Evolutionary conservation across 2,888 invertebrate genomes (phyloP).

Genomic region (Trimorus sp.): DNA sequence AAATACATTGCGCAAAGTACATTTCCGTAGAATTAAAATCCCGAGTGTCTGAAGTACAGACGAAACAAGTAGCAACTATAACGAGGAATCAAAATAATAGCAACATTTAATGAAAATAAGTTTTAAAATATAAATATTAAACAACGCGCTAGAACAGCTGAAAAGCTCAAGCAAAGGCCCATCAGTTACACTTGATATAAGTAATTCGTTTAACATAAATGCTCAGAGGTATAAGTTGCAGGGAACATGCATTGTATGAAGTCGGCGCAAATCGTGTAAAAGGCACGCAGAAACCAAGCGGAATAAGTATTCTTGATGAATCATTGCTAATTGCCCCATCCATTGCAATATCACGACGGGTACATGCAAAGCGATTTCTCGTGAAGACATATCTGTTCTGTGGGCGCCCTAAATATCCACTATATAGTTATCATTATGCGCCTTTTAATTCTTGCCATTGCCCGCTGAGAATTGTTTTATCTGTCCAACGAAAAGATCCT

Average conservation of each 20-base stretch:
- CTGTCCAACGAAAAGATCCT: constrained; percentile 21
- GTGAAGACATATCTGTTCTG: constrained; percentile 42
- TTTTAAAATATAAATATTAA: constrained; percentile 5
- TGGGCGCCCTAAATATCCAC: constrained; percentile 18
- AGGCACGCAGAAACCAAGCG: constrained; percentile 56
- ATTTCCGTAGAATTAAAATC: no score
- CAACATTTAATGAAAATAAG: background rate
- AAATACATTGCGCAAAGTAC: no score
- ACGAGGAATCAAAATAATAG: no score
- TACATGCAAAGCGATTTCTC: constrained; percentile 57
- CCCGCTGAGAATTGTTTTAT: constrained; percentile 21
- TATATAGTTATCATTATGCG: constrained; percentile 29
- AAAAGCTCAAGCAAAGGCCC: constrained; percentile 39
- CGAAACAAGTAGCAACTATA: no score
- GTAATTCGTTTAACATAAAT: constrained; percentile 74
- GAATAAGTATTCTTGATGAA: constrained; percentile 69
- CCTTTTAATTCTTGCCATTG: constrained; percentile 41
- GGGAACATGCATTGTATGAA: constrained; percentile 51
- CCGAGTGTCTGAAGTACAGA: no score
- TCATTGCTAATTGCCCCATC: constrained; percentile 69
- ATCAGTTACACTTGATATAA: constrained; percentile 77
- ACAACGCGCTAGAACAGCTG: background rate
- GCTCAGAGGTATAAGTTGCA: constrained; percentile 51
- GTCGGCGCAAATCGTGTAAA: constrained; percentile 51
- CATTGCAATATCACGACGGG: constrained; percentile 58